These are phyloP conservation scores for Rhopalosiphum maidis DNA, from an alignment of 1,140 invertebrate genomes.

Conservation along the genomic window DNA sequence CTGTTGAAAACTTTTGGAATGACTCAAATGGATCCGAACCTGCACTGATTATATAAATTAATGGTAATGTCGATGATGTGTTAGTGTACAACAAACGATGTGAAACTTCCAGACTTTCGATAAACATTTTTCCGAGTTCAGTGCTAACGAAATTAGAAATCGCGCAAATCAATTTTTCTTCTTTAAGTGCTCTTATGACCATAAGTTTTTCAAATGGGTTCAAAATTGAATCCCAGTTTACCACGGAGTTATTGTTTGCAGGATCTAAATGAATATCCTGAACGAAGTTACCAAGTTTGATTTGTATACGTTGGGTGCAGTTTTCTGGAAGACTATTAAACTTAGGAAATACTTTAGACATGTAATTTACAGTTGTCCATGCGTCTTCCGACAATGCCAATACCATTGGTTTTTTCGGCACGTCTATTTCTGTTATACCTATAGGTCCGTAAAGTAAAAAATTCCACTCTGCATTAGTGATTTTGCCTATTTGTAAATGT, in stretches of 20 bases:
- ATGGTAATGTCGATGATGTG: conserved; percentile 75
- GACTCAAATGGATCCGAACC: conserved; percentile 88
- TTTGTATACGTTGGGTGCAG: not conserved
- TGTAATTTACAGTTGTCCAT: conserved; percentile 70
- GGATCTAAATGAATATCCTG: conserved; percentile 18
- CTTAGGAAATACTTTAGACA: conserved; percentile 67
- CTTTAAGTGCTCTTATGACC: conserved; percentile 80
- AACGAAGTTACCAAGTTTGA: conserved; percentile 17
- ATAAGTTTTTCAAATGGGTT: conserved; percentile 81
- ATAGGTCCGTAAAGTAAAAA: conserved; percentile 75
- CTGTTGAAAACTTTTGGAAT: conserved; percentile 79
- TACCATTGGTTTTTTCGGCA: conserved; percentile 67
- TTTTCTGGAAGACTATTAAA: conserved; percentile 66
- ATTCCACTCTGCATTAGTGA: conserved; percentile 72
- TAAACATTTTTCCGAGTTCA: conserved; percentile 78
- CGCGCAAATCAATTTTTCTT: conserved; percentile 82
- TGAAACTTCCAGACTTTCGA: conserved; percentile 76
- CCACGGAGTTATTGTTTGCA: not conserved
- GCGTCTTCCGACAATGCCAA: conserved; percentile 67
- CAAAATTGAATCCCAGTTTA: conserved; percentile 71
- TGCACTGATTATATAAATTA: conserved; percentile 86
- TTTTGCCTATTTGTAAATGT: conserved; percentile 68
- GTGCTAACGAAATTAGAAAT: conserved; percentile 78
- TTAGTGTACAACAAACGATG: conserved; percentile 77
- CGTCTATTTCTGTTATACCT: conserved; percentile 60